phyloP scores from a whole-genome alignment of 2,888 invertebrate genomes.

The Macaria notata region DNA sequence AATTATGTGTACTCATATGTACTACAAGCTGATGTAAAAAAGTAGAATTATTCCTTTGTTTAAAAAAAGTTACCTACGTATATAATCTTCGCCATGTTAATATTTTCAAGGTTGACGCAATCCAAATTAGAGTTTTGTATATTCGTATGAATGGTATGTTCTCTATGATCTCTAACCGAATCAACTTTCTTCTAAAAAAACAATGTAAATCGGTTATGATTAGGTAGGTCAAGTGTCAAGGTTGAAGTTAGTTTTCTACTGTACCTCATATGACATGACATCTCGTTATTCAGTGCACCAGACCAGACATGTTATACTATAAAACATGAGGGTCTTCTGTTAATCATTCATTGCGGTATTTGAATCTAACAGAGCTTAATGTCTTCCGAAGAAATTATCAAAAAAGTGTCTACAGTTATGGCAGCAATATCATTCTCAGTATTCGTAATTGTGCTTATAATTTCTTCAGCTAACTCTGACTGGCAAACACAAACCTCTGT shows the following conservation, averaged over 20 bases:
- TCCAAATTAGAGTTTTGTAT: no score
- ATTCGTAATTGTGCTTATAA: constrained; percentile 52
- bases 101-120: no score
- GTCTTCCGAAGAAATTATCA: constrained; percentile 48
- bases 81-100: no score
- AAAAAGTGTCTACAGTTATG: constrained; percentile 55
- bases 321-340: constrained; percentile 43
- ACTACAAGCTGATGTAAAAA: no score
- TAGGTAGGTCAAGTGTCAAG: constrained; percentile 78
- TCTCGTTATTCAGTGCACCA: constrained; percentile 56
- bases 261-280: constrained; percentile 44
- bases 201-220: constrained; percentile 58
- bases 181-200: constrained; percentile 41
- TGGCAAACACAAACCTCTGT: constrained; percentile 45
- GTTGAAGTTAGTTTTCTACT: constrained; percentile 46
- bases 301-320: constrained; percentile 51
- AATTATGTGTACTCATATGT: no score
- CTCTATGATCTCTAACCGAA: no score
- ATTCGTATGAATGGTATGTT: no score
- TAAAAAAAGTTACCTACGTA: no score
- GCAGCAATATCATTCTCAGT: constrained; percentile 58
- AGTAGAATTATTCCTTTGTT: no score
- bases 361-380: constrained; percentile 48
- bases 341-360: constrained; percentile 38
- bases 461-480: constrained; percentile 55